Evolutionary conservation across 2,113 vertebrate genomes (phyloP).

Genomic region (Amphilophus citrinellus): DNA sequence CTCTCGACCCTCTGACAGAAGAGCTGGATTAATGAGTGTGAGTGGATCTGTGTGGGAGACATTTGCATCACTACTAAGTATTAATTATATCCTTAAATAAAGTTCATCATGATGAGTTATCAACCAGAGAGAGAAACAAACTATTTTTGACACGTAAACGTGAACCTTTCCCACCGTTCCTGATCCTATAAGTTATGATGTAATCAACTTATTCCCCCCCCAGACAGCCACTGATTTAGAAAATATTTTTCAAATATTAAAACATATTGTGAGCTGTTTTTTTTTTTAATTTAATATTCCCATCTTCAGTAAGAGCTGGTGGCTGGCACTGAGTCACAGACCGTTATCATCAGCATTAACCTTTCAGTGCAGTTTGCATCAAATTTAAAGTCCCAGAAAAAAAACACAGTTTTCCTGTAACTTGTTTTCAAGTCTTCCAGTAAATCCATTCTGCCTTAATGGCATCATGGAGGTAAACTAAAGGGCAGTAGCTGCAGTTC

Average conservation of each 20-base stretch:
- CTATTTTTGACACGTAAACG: too few species aligned
- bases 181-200: neutral
- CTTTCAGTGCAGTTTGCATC: neutral
- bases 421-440: neutral
- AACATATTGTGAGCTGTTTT: neutral
- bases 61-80: neutral
- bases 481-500: neutral
- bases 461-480: neutral
- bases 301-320: neutral
- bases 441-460: neutral
- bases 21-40: neutral
- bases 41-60: neutral
- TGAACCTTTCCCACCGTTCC: too few species aligned
- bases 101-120: neutral
- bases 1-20: constrained; percentile 13
- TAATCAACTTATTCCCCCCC: neutral
- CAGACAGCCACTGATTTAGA: neutral
- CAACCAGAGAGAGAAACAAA: neutral
- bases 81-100: neutral
- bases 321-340: neutral
- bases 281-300: neutral
- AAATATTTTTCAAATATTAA: neutral
- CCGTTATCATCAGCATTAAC: too few species aligned
- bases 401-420: neutral
- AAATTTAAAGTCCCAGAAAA: neutral